These are phyloP conservation scores for Petaurus breviceps DNA, from an alignment of 2,113 vertebrate genomes.

Conservation along the genomic window DNA sequence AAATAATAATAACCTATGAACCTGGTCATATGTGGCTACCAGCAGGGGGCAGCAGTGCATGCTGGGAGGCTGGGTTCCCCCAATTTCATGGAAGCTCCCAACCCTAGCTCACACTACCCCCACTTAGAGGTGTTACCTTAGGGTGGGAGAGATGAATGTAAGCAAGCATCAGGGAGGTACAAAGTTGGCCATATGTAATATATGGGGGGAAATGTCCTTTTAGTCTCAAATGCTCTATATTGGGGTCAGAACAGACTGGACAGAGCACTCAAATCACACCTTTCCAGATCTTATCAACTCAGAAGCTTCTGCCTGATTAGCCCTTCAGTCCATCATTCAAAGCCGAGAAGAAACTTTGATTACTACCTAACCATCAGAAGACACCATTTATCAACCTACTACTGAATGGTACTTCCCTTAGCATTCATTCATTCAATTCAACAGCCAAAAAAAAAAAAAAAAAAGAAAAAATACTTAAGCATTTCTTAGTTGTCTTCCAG, in stretches of 20 bases:
- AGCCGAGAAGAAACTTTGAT: neutral
- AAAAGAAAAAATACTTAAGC: neutral
- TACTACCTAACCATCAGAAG: neutral
- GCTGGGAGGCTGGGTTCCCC: neutral
- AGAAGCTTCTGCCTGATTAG: neutral
- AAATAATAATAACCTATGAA: neutral
- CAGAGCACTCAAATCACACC: neutral
- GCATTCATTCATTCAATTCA: neutral
- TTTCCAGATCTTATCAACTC: neutral
- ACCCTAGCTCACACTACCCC: too few species aligned
- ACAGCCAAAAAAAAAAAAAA: neutral
- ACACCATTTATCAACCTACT: neutral
- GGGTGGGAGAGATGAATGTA: neutral
- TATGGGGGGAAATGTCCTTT: neutral
- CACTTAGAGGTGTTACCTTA: neutral
- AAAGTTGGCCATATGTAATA: neutral
- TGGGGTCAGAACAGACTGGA: neutral
- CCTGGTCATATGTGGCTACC: neutral
- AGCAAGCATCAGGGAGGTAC: neutral
- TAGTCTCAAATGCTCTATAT: neutral
- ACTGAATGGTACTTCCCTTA: neutral
- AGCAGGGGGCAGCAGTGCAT: neutral
- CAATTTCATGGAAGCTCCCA: neutral
- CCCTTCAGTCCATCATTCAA: neutral
- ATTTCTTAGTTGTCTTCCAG: neutral